Base-by-base conservation (phyloP, 2,888 invertebrate species). In the Rotaria macrura region DNA sequence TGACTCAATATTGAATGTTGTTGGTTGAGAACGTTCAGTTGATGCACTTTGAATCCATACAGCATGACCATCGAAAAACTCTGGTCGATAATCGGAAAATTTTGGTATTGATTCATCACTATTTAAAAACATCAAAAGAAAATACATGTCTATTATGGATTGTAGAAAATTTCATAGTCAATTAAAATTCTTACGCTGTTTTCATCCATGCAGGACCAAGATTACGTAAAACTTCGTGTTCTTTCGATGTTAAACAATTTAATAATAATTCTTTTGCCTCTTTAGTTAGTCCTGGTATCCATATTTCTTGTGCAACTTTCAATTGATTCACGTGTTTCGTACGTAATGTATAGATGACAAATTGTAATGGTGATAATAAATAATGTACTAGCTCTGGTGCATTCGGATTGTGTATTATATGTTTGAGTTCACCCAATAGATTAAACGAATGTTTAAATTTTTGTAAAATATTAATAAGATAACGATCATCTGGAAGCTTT, bases 401-500 rank as follows among this genome's bases (percentile, higher is more conserved):
- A 91, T 99, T 99, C 0, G 99, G 99, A 91, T 98, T 97, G 91
- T 99, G 98, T 88, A 99, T 99, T 91, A 98, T 97, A 14, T 96
- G 95, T 90, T 97, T 96, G 88, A 99, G 40, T 85, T 92, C 90
- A 89, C 93, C 93, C 91, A 99, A 92, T 87, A 99, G 92, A 91
- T 98, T 99, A 92, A 99, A 98, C 9, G 97, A 96, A 49, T 98
- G 93, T 92, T 99, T 99, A 92, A 99, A 98, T 92, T 99, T 99
- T 91, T 97, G 97, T 89, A 99, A 95, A 88, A 98, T 96, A 91
- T 99, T 98, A 86, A 96, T 94, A 91, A 98, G 99, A 90, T 99
- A 98, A 86, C 94, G 93, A 90, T 96, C 96, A 54, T 95, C 95
- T 0, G 99, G 99, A 17, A 98, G 96, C 87, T 96, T 94, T 9